These are phyloP conservation scores for Tetragonula clypearis DNA, from an alignment of 1,140 invertebrate genomes.

Conservation along the genomic window DNA sequence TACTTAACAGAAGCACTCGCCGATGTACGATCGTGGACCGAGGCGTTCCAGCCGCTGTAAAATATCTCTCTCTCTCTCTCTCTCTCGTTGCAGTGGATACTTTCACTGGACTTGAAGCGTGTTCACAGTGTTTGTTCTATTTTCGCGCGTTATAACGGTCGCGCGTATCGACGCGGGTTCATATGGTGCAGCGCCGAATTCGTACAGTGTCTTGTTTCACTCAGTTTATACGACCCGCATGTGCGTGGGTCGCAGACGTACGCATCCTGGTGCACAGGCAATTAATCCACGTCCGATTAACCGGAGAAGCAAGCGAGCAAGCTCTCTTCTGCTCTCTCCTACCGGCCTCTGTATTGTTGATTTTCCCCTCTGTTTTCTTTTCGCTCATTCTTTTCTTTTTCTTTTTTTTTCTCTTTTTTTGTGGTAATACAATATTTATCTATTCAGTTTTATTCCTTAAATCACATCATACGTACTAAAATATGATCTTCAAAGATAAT, in stretches of 20 bases:
- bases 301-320: slow-evolving; percentile 24
- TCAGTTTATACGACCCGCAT: slow-evolving; percentile 39
- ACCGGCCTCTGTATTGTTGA: slow-evolving; percentile 16
- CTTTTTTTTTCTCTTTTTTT: background rate
- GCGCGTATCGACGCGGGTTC: background rate
- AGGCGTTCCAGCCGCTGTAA: background rate
- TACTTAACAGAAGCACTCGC: slow-evolving; percentile 5
- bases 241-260: slow-evolving; percentile 12
- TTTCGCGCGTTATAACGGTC: slow-evolving; percentile 11
- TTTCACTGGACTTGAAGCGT: slow-evolving; percentile 11
- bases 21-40: background rate
- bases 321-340: slow-evolving; percentile 13
- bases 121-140: slow-evolving; percentile 22
- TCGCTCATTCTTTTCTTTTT: too few species aligned
- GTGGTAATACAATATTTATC: too few species aligned
- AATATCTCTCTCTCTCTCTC: background rate
- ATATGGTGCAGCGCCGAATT: background rate
- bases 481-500: background rate
- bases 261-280: slow-evolving; percentile 34
- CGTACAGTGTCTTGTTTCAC: slow-evolving; percentile 25
- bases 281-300: slow-evolving; percentile 61
- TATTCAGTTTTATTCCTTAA: slow-evolving; percentile 18
- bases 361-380: background rate
- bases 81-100: background rate
- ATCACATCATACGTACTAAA: background rate